phyloP scores from a whole-genome alignment of 2,797 vertebrate genomes.

The Limnodromus scolopaceus region DNA sequence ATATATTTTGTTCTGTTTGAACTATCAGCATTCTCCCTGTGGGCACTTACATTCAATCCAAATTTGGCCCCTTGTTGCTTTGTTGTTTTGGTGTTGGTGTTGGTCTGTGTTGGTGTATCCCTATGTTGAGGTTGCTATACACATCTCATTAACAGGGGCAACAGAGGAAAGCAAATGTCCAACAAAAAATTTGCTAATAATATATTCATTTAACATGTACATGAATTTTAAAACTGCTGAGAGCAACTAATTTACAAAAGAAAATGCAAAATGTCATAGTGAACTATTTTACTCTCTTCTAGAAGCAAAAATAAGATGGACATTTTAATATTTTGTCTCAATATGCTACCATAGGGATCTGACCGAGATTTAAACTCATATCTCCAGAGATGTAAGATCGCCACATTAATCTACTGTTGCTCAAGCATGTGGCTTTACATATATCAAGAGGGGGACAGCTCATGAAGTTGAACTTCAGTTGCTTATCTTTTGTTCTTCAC shows the following conservation, averaged over 20 bases:
- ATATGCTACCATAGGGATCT: constrained; percentile 8
- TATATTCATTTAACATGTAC: neutral
- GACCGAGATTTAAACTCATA: constrained; percentile 69
- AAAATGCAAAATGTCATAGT: neutral
- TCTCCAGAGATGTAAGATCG: constrained; percentile 54
- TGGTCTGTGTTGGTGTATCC: neutral
- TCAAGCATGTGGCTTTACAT: constrained; percentile 59
- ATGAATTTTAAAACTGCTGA: neutral
- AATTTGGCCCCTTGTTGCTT: neutral
- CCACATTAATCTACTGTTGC: constrained; percentile 50
- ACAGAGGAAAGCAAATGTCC: neutral
- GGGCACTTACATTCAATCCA: neutral
- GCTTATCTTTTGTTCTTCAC: constrained; percentile 69
- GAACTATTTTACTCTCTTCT: neutral
- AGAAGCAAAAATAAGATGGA: neutral
- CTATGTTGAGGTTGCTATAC: neutral
- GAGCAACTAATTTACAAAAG: neutral
- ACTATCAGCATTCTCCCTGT: neutral
- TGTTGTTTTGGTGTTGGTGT: neutral
- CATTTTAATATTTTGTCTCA: constrained; percentile 20
- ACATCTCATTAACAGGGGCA: neutral
- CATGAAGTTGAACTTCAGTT: constrained; percentile 73
- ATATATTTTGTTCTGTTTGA: neutral
- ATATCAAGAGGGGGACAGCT: constrained; percentile 37
- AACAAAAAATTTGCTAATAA: neutral